A percentile compares a stretch with the other conserved stretches of the same genome.
phyloP scores from a whole-genome alignment of 1,140 invertebrate species.

The Heterodera carotae region DNA sequence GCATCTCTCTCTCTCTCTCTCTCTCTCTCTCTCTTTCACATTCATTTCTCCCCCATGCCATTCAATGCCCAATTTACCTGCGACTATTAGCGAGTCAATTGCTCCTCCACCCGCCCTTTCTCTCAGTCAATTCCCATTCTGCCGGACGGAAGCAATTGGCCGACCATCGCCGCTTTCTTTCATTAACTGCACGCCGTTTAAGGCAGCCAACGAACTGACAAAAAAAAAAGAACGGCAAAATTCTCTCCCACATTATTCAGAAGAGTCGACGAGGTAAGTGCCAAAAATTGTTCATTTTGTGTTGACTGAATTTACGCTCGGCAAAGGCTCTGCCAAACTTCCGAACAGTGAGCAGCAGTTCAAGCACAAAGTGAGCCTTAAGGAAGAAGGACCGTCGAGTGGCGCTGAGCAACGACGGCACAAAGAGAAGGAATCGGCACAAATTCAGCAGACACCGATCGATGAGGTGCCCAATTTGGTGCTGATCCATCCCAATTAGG shows the following conservation, averaged over 20 bases:
- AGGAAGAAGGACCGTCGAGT: not conserved
- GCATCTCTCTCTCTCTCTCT: no score
- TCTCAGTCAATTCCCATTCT: not conserved
- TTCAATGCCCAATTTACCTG: no score
- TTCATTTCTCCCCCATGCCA: no score
- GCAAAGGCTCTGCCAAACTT: slow-evolving; percentile 13
- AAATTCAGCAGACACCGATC: not conserved
- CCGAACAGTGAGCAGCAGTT: not conserved
- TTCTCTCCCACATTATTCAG: slow-evolving; percentile 27
- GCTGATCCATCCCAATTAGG: no score
- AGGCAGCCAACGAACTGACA: not conserved
- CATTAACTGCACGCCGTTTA: not conserved
- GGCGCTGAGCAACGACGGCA: not conserved
- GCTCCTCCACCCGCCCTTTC: no score
- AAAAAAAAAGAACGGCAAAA: slow-evolving; percentile 14
- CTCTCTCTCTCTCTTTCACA: no score
- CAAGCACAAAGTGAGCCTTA: not conserved
- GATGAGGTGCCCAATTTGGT: not conserved
- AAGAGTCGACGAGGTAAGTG: slow-evolving; percentile 23
- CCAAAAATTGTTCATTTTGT: not conserved
- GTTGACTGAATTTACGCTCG: not conserved
- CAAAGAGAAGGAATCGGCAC: not conserved
- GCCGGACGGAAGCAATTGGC: not conserved
- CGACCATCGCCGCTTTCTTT: not conserved
- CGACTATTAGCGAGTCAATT: no score